Base-by-base conservation (phyloP, 2,888 invertebrate genomes). In the Hemistola chrysoprasaria region DNA sequence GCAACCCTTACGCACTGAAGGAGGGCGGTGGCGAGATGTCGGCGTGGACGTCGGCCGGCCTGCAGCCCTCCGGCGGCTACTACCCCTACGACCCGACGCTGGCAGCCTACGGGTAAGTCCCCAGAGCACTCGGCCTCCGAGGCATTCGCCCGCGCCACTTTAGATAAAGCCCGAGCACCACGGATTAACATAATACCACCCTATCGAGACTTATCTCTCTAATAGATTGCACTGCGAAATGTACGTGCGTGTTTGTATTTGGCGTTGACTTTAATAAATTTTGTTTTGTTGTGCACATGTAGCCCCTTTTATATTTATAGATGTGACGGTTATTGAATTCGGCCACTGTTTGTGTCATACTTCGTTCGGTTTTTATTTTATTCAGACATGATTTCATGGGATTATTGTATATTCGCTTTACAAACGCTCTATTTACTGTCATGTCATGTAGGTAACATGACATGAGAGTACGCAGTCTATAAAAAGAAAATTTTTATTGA, bases 41-140 rank as follows among this genome's bases (percentile, higher is more conserved):
- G 50, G 95, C 96, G 64, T 97, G 97, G 97, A 95, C 96, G 63
- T 95, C 95, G 52, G 95, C 96, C 47, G 95, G 96, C 48, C 91
- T 97, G 41, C 96, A 97, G 85, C 95, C 97, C 73, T 95, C 96
- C 56, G 95, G 96, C 53, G 96, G 95, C 70, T 97, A 97, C 91
- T 96, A 97, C 90, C 95, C 96, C 59, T 97, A 97, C 90, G 97
- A 97, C 90, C 96, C 97, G 45, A 94, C 97, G 85, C 92, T 95
- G 66, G 95, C 96, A 55, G 96, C 97, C 74, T 97, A 97, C 88
- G 97, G 97, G 97, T 97, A 92, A 93, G 95, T 94, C 80, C 74
- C 78, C 51, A 56, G 80, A 76, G 79, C 75, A 66, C 49, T 45
- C 53, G 59, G 63, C 72, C 75, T 77, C 66, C 59, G 51, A 65